Evolutionary conservation across 2,113 vertebrate species (phyloP).

Genomic region (Copsychus sechellarum): DNA sequence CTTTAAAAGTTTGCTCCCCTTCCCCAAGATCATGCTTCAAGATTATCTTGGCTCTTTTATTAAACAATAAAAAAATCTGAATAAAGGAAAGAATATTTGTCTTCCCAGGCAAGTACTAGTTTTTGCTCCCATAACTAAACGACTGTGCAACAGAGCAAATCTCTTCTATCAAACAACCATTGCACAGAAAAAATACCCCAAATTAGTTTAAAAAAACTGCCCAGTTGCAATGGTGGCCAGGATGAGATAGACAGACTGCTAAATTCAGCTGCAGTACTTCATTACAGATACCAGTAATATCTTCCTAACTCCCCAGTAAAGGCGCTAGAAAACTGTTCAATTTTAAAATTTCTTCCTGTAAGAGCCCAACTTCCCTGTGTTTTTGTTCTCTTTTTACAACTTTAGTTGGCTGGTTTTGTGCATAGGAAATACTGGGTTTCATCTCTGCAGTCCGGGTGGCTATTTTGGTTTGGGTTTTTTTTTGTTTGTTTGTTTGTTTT

Average conservation of each 20-base stretch:
- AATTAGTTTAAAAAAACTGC: not conserved
- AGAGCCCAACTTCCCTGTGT: not conserved
- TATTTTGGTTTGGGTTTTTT: not conserved
- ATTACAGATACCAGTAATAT: not conserved
- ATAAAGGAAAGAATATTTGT: not conserved
- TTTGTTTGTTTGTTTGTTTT: too few relatives aligned
- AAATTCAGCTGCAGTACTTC: not conserved
- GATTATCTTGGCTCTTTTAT: not conserved
- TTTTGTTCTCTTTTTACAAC: not conserved
- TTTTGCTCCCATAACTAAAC: not conserved
- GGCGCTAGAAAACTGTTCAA: not conserved
- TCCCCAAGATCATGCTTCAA: not conserved
- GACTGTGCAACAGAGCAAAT: not conserved
- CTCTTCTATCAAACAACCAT: not conserved
- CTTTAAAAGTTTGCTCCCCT: not conserved
- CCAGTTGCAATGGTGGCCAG: not conserved
- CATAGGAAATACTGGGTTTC: not conserved
- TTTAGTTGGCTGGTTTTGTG: rapidly evolving
- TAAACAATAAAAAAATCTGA: not conserved
- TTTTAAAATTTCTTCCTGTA: not conserved
- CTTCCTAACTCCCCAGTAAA: not conserved
- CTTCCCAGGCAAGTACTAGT: not conserved
- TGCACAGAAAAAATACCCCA: not conserved
- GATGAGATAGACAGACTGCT: not conserved
- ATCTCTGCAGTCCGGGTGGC: not conserved